Percentiles rank a stretch among this genome's conserved stretches.
Evolutionary conservation across 1,140 invertebrate species (phyloP).

Genomic region (Araneus ventricosus): DNA sequence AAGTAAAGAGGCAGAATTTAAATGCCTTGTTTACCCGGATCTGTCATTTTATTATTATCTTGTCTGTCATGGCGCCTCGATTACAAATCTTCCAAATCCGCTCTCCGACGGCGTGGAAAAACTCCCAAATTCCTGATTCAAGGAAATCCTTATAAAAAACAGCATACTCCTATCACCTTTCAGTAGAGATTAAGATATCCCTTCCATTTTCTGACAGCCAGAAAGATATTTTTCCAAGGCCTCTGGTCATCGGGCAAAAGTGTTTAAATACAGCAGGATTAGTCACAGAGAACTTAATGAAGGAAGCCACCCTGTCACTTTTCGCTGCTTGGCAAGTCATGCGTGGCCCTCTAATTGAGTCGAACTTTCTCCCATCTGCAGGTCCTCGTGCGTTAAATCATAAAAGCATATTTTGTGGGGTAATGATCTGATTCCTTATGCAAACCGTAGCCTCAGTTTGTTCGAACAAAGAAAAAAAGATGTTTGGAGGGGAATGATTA

Average conservation of each 20-base stretch:
- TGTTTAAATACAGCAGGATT: slow-evolving; percentile 19
- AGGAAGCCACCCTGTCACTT: not conserved
- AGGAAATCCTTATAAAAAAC: not conserved
- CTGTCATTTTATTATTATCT: no score
- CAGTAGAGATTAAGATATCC: not conserved
- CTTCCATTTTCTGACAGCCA: not conserved
- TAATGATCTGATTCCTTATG: not conserved
- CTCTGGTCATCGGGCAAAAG: not conserved
- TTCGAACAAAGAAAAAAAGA: not conserved
- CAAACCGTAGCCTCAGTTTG: not conserved
- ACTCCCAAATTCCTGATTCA: not conserved
- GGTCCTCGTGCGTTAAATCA: not conserved
- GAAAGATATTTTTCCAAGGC: not conserved
- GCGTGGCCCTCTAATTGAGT: not conserved
- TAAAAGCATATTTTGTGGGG: not conserved
- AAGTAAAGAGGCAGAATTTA: no score
- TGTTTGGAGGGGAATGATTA: no score
- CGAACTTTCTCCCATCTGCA: slow-evolving; percentile 1
- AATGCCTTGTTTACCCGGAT: no score
- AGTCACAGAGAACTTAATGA: not conserved
- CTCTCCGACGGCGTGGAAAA: not conserved
- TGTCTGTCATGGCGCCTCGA: not conserved
- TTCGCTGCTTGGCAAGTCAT: not conserved
- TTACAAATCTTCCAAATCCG: not conserved
- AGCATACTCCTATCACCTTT: not conserved